Conservation (phyloP, 2,888 invertebrate genomes). For the Alitta virens region DNA sequence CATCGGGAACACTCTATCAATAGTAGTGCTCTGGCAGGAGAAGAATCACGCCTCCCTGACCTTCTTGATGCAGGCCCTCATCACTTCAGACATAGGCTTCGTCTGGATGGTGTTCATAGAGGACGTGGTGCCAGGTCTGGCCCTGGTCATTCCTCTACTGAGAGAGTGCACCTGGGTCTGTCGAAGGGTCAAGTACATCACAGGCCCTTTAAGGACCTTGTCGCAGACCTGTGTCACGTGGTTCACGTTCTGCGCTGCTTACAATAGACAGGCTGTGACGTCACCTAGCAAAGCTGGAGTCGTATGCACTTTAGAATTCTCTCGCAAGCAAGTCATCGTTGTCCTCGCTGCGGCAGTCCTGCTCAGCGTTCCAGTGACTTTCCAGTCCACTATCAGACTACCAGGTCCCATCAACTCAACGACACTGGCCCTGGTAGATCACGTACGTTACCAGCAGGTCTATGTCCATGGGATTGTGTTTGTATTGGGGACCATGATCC, state of each 20-base stretch:
- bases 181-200: conserved; percentile 17
- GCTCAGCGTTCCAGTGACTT: conserved; percentile 20
- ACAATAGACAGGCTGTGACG: conserved; percentile 16
- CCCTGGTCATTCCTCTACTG: conserved; percentile 14
- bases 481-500: conserved; percentile 10
- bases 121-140: conserved; percentile 22
- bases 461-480: conserved; percentile 15
- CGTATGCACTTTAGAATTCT: conserved; percentile 8
- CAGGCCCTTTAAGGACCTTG: conserved; percentile 22
- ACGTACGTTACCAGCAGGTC: conserved; percentile 18
- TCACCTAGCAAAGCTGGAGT: conserved; percentile 5
- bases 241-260: conserved; percentile 17
- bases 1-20: conserved; percentile 18
- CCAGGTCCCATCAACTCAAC: neutral
- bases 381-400: conserved; percentile 12
- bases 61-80: conserved; percentile 19
- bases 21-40: conserved; percentile 22
- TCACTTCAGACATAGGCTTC: conserved; percentile 20
- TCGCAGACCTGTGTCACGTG: conserved; percentile 18
- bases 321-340: conserved; percentile 12
- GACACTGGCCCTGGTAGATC: conserved; percentile 7
- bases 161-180: conserved; percentile 17
- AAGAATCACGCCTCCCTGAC: conserved; percentile 8
- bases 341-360: conserved; percentile 14
- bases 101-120: conserved; percentile 27